Percentiles rank a stretch among this genome's conserved stretches.
Evolutionary conservation across 2,113 vertebrate genomes (phyloP).

Genomic region (zebrafish (Danio rerio)): DNA sequence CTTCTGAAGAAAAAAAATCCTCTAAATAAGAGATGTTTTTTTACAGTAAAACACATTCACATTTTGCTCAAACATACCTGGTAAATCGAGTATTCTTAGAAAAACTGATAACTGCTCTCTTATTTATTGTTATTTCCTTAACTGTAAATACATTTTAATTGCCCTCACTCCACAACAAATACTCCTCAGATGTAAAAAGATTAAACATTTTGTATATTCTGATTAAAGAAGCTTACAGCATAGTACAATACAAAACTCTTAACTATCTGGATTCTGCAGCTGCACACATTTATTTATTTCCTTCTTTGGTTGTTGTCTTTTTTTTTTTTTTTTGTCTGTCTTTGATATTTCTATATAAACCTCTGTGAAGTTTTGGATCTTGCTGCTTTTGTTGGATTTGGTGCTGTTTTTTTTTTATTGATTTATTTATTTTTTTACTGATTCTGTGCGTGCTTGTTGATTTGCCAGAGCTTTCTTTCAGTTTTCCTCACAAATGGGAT

Average conservation of each 20-base stretch:
- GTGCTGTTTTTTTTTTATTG: constrained; percentile 3
- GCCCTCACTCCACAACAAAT: too few species aligned
- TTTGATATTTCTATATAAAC: constrained; percentile 23
- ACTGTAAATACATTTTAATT: too few species aligned
- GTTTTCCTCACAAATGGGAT: constrained; percentile 33
- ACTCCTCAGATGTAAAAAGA: too few species aligned
- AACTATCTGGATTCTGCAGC: constrained; percentile 8
- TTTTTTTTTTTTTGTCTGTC: constrained; percentile 6
- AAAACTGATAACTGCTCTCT: too few species aligned
- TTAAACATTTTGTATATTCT: not conserved
- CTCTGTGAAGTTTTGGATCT: constrained; percentile 16
- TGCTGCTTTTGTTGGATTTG: constrained; percentile 17
- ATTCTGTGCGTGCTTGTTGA: constrained; percentile 8
- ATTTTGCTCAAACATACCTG: too few species aligned
- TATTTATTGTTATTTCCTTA: too few species aligned
- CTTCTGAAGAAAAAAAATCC: too few species aligned
- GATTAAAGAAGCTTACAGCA: not conserved
- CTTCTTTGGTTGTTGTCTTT: not conserved
- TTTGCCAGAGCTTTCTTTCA: constrained; percentile 24
- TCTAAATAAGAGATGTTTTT: too few species aligned
- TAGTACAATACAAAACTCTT: not conserved
- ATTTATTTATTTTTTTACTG: too few species aligned
- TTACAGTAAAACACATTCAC: too few species aligned
- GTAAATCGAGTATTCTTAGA: too few species aligned
- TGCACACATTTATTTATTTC: not conserved